phyloP scores from a whole-genome alignment of 2,113 vertebrate genomes.

The Anthoscopus minutus region DNA sequence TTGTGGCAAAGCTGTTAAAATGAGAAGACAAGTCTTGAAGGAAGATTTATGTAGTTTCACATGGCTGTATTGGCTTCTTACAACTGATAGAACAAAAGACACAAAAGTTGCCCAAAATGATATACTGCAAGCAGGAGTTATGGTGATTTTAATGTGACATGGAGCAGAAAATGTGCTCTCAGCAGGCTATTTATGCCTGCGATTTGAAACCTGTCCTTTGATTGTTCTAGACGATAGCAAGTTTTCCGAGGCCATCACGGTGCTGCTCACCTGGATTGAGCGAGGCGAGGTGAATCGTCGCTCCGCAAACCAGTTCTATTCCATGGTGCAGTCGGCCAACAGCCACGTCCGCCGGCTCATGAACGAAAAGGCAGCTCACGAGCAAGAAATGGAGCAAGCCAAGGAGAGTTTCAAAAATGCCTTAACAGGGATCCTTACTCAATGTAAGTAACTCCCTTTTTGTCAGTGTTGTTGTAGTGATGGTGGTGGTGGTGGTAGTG shows the following conservation, averaged over 20 bases:
- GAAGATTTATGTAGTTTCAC: slow-evolving; percentile 24
- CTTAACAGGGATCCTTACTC: slow-evolving; percentile 83
- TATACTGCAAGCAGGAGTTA: slow-evolving; percentile 7
- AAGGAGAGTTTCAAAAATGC: slow-evolving; percentile 86
- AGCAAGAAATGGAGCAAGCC: slow-evolving; percentile 85
- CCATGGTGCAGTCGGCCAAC: slow-evolving; percentile 88
- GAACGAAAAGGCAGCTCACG: slow-evolving; percentile 84
- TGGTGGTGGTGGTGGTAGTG: slow-evolving; percentile 57
- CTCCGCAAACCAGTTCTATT: slow-evolving; percentile 87
- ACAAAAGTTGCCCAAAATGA: not conserved
- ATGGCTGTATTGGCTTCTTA: not conserved
- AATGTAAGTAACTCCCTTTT: slow-evolving; percentile 81
- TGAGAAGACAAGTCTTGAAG: not conserved
- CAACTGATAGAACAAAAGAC: not conserved
- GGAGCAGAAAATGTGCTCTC: slow-evolving; percentile 32
- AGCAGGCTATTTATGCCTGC: slow-evolving; percentile 22
- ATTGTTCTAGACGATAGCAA: slow-evolving; percentile 83
- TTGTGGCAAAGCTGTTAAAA: not conserved
- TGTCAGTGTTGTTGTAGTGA: slow-evolving; percentile 23
- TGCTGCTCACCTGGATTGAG: slow-evolving; percentile 85
- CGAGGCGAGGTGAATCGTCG: slow-evolving; percentile 86
- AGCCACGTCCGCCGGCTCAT: slow-evolving; percentile 85
- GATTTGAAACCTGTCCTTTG: slow-evolving; percentile 31
- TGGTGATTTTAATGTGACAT: slow-evolving; percentile 6
- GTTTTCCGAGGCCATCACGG: slow-evolving; percentile 85